A percentile compares a stretch with the other conserved stretches of the same genome.
phyloP scores from a whole-genome alignment of 2,113 vertebrate genomes.

The Periophthalmus modestus region DNA sequence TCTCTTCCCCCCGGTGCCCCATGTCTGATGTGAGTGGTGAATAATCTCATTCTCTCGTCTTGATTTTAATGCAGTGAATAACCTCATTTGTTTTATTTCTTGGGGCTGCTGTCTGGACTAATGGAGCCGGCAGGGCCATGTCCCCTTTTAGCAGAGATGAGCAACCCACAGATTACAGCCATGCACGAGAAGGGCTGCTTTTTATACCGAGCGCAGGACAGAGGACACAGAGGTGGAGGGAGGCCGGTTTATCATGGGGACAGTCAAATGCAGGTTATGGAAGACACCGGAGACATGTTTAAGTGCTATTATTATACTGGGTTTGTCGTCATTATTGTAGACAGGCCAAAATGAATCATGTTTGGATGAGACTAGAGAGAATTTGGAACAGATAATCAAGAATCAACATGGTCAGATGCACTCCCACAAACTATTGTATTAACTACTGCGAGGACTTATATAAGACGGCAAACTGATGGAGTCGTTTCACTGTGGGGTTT shows the following conservation, averaged over 20 bases:
- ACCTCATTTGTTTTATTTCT: slow-evolving; percentile 51
- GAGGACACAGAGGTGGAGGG: slow-evolving; percentile 34
- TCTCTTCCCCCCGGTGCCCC: slow-evolving; percentile 4
- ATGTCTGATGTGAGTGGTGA: slow-evolving; percentile 21
- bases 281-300: background rate
- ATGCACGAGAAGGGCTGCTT: slow-evolving; percentile 26
- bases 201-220: slow-evolving; percentile 18
- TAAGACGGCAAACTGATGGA: too few relatives aligned
- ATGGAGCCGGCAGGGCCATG: slow-evolving; percentile 40
- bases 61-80: slow-evolving; percentile 37
- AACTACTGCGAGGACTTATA: too few relatives aligned
- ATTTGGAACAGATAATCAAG: too few relatives aligned
- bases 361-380: too few relatives aligned
- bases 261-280: background rate
- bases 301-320: background rate
- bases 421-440: too few relatives aligned
- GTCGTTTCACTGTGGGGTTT: too few relatives aligned
- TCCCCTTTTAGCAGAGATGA: slow-evolving; percentile 56
- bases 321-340: background rate
- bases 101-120: slow-evolving; percentile 41
- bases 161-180: slow-evolving; percentile 30
- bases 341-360: background rate
- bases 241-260: slow-evolving; percentile 1
- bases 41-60: slow-evolving; percentile 21
- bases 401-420: too few relatives aligned